Percentiles rank a stretch among this genome's conserved stretches.
phyloP scores from a whole-genome alignment of 2,797 vertebrate species.

The Ctenopoma kingsleyae region DNA sequence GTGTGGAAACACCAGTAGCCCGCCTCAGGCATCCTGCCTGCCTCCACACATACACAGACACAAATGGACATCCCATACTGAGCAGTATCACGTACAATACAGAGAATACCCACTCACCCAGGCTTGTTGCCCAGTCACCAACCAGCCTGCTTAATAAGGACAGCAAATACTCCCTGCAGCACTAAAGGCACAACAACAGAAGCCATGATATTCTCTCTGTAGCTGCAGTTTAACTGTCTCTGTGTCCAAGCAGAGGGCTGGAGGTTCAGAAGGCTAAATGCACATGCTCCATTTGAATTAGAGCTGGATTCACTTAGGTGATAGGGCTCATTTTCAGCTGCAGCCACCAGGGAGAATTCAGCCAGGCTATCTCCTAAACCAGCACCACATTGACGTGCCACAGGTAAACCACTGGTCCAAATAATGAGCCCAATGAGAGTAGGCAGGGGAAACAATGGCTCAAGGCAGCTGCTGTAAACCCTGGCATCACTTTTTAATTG shows the following conservation, averaged over 20 bases:
- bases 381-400: conserved; percentile 42
- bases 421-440: conserved; percentile 63
- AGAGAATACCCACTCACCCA: conserved; percentile 57
- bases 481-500: conserved; percentile 74
- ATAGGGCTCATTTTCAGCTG: conserved; percentile 54
- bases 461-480: conserved; percentile 54
- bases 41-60: conserved; percentile 21
- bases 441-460: conserved; percentile 71
- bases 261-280: conserved; percentile 66
- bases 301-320: conserved; percentile 54
- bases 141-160: conserved; percentile 75
- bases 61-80: conserved; percentile 41
- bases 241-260: conserved; percentile 55
- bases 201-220: conserved; percentile 66
- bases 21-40: conserved; percentile 59
- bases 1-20: conserved; percentile 75
- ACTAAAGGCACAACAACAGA: conserved; percentile 65
- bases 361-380: conserved; percentile 60
- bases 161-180: conserved; percentile 69
- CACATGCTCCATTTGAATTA: conserved; percentile 67
- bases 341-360: conserved; percentile 51
- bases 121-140: conserved; percentile 66
- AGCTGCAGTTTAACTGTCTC: conserved; percentile 56
- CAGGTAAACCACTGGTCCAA: conserved; percentile 63
- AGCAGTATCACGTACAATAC: conserved; percentile 46